These are phyloP conservation scores for Danio choprae DNA, from an alignment of 2,797 vertebrate genomes.

Conservation along the genomic window DNA sequence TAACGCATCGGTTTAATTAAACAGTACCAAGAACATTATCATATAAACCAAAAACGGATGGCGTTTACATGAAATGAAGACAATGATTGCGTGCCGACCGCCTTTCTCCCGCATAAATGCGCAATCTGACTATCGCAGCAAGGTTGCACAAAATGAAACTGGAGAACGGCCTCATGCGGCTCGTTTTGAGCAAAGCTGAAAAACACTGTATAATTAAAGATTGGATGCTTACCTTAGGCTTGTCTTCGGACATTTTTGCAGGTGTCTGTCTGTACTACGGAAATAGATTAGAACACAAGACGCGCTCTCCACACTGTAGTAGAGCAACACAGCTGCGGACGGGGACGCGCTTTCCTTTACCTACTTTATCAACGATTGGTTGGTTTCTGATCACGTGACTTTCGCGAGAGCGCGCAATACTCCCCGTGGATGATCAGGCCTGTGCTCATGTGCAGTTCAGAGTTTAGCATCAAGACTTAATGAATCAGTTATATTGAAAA, in stretches of 20 bases:
- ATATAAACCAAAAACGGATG: neutral
- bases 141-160: constrained; percentile 50
- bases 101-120: constrained; percentile 64
- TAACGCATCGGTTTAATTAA: neutral
- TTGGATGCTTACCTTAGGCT: constrained; percentile 87
- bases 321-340: constrained; percentile 78
- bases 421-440: constrained; percentile 72
- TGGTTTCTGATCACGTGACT: constrained; percentile 75
- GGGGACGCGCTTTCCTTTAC: constrained; percentile 83
- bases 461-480: no score
- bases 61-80: neutral
- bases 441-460: constrained; percentile 54
- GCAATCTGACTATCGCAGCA: constrained; percentile 57
- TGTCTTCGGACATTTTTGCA: constrained; percentile 88
- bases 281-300: constrained; percentile 58
- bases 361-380: constrained; percentile 74
- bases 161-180: neutral
- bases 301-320: constrained; percentile 60
- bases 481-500: no score
- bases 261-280: constrained; percentile 53
- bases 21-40: neutral
- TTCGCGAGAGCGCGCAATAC: constrained; percentile 71
- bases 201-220: no score
- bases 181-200: neutral
- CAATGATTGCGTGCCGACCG: constrained; percentile 52